Evolutionary conservation across 2,797 vertebrate genomes (phyloP), one percentile per base, ranked within the genome.

Genomic region (Sternotherus odoratus): DNA sequence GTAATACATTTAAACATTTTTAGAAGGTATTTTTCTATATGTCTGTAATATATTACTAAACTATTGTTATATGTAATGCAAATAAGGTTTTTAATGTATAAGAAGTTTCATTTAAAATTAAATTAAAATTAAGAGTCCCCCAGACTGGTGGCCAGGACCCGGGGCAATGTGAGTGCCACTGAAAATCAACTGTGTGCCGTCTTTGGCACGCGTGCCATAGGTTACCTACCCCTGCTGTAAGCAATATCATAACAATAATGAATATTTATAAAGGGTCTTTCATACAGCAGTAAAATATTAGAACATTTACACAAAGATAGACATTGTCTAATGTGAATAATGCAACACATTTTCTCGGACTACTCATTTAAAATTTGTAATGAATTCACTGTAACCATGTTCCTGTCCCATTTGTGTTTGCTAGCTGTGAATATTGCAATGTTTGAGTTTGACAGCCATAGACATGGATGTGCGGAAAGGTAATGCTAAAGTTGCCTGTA

Each of bases 251-350:
- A 82, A 87, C 75, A 86, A 36, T 2, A 5, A 30, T 56, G 8
- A 78, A 8, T 82, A 9, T 83, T 89, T 95, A 48, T 60, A 36
- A 83, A 89, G 80, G 11, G 4, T 26, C 88, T 87, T 94, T 90
- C 50, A 53, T 0, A 0, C 78, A 75, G 12, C 49, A 53, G 1
- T 77, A 77, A 93, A 16, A 43, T 54, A n/a, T 49, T 49, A 85
- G 83, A 87, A 33, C 28, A 57, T 75, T 0, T 63, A 63, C 51
- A 87, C 30, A 66, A 77, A 81, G 12, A 6, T 46, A 82, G 82
- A 63, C 0, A 0, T 69, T 83, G 23, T 74, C 54, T 79, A 77
- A 36, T 39, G 3, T 79, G 72, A 81, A 85, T 85, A 85, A 72
- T 49, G 23, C 43, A 66, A 12, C 6, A 6, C 0, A 0, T 66